A percentile compares a stretch with the other conserved stretches of the same genome.
Conservation (phyloP, 2,797 vertebrate genomes). For the Chromis chromis region DNA sequence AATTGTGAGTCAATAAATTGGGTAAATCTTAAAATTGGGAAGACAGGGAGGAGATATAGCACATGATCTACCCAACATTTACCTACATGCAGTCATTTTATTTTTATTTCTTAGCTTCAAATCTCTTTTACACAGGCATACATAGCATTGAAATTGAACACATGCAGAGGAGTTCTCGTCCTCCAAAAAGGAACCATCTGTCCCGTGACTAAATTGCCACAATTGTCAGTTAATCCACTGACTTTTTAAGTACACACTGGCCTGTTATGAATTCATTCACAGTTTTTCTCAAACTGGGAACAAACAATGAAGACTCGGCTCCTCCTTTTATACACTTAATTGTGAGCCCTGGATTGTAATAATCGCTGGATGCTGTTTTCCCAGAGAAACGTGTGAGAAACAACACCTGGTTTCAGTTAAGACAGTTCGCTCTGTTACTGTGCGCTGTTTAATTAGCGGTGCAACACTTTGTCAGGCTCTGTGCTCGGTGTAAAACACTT, state of each 20-base stretch:
- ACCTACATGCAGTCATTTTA: constrained; percentile 21
- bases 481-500: constrained; percentile 4
- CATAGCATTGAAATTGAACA: no score
- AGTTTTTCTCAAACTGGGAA: constrained; percentile 4
- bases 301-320: constrained; percentile 2
- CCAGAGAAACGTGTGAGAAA: constrained; percentile 23
- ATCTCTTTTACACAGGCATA: background rate
- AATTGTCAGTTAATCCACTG: background rate
- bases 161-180: background rate
- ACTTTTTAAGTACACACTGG: background rate
- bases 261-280: no score
- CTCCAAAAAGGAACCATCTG: background rate
- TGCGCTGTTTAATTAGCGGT: constrained; percentile 52
- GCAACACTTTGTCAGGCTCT: constrained; percentile 18
- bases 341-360: constrained; percentile 18
- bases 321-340: background rate
- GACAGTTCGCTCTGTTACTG: background rate
- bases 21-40: constrained; percentile 10
- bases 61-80: background rate
- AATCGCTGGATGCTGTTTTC: background rate
- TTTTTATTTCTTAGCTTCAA: no score
- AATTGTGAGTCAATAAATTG: constrained; percentile 13
- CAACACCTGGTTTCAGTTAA: constrained; percentile 30
- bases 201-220: background rate
- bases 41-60: background rate